These are phyloP conservation scores for Myripristis jacobus DNA, from an alignment of 2,797 vertebrate species.

Conservation along the genomic window DNA sequence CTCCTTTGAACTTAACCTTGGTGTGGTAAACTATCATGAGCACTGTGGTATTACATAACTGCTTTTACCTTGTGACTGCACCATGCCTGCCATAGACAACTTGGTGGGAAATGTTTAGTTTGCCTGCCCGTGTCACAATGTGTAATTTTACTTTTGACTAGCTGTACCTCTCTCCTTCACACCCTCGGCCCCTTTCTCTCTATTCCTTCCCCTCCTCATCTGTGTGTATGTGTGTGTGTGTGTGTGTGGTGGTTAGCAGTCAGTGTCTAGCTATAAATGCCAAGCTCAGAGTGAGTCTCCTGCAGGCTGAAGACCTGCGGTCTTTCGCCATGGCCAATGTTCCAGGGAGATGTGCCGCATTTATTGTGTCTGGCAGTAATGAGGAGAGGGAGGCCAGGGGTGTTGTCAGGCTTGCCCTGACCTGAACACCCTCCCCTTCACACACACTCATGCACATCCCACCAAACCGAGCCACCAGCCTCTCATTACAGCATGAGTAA, in stretches of 20 bases:
- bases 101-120: neutral
- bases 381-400: constrained; percentile 57
- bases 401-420: constrained; percentile 53
- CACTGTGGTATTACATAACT: neutral
- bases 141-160: too few relatives aligned
- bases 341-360: constrained; percentile 47
- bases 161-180: neutral
- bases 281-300: constrained; percentile 32
- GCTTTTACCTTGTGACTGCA: too few relatives aligned
- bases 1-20: neutral
- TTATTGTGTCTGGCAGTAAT: constrained; percentile 74
- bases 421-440: constrained; percentile 19
- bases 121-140: too few relatives aligned
- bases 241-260: neutral
- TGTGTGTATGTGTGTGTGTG: constrained; percentile 13
- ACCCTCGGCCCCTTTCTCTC: constrained; percentile 1
- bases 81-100: neutral
- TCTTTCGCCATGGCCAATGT: constrained; percentile 35
- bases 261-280: constrained; percentile 33
- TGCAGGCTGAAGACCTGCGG: constrained; percentile 35
- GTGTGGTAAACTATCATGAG: neutral
- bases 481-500: constrained; percentile 60
- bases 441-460: constrained; percentile 24
- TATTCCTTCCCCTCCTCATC: constrained; percentile 3
- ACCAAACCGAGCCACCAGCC: constrained; percentile 19